phyloP scores from a whole-genome alignment of 2,113 vertebrate species.

The Lepus timidus region DNA sequence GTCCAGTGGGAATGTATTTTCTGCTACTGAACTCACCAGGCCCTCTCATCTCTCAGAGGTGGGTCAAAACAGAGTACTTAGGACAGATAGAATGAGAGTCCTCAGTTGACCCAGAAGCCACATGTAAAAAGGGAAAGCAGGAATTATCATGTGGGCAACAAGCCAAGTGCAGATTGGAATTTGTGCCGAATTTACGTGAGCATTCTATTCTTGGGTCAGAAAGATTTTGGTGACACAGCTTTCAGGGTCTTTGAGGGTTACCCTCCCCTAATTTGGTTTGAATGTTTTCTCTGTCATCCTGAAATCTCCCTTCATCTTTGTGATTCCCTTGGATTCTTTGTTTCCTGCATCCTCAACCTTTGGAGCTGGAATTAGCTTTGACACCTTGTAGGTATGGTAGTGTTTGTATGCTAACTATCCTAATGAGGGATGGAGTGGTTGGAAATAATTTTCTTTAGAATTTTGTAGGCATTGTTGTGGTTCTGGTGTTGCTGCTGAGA shows the following conservation, averaged over 20 bases:
- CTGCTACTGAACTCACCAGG: constrained; percentile 7
- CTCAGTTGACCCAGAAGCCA: not conserved
- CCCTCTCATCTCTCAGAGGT: not conserved
- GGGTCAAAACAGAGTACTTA: not conserved
- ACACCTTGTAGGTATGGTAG: not conserved
- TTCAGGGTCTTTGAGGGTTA: not conserved
- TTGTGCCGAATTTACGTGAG: not conserved
- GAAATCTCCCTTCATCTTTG: not conserved
- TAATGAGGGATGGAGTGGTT: not conserved
- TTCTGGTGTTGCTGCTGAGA: constrained; percentile 11
- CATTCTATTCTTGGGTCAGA: not conserved
- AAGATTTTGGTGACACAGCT: not conserved
- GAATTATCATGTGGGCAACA: not conserved
- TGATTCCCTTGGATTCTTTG: not conserved
- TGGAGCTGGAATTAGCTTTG: not conserved
- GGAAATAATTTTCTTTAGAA: constrained; percentile 28
- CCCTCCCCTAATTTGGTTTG: not conserved
- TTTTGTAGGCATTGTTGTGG: not conserved
- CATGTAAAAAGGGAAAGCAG: not conserved
- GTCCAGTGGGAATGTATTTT: not conserved
- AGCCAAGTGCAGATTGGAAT: constrained; percentile 16
- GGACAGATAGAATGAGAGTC: not conserved
- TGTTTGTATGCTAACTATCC: not conserved
- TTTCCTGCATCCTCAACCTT: not conserved
- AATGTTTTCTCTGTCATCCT: not conserved